A percentile compares a stretch with the other conserved stretches of the same genome.
Evolutionary conservation across 2,113 vertebrate species (phyloP).

Genomic region (Romanogobio albipinnatus): DNA sequence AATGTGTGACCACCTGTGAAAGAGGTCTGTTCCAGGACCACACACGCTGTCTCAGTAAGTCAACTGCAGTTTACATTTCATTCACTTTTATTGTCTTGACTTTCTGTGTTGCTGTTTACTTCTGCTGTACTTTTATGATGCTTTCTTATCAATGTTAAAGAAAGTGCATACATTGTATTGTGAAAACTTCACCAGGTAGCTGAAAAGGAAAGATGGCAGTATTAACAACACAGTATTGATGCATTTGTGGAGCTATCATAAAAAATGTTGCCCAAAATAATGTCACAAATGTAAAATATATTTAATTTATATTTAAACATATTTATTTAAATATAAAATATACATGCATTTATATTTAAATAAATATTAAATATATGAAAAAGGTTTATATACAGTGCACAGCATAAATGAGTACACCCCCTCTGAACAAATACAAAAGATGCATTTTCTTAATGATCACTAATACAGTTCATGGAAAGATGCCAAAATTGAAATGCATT

Average conservation of each 20-base stretch:
- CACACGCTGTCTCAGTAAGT: constrained; percentile 77
- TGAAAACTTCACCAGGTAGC: background rate
- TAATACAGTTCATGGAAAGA: too few species aligned
- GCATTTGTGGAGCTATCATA: background rate
- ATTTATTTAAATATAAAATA: too few species aligned
- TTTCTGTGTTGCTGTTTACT: constrained; percentile 7
- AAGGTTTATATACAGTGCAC: too few species aligned
- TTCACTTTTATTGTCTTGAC: constrained; percentile 20
- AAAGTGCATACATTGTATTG: background rate
- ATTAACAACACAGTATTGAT: background rate
- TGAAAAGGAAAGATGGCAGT: background rate
- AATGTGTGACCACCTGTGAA: constrained; percentile 78
- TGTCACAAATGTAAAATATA: background rate
- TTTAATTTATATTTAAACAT: background rate
- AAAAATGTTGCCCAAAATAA: background rate
- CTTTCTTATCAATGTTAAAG: background rate
- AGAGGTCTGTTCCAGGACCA: constrained; percentile 72
- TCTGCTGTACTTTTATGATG: background rate
- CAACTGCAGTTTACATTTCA: background rate
- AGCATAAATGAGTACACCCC: too few species aligned
- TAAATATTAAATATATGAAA: background rate
- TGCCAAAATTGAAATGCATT: too few species aligned
- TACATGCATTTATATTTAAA: too few species aligned
- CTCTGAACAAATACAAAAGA: too few species aligned
- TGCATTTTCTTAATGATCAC: too few species aligned